Percentiles rank a stretch among this genome's conserved stretches.
Conservation (phyloP, 2,797 vertebrate genomes). For the Myiotriccus ornatus region DNA sequence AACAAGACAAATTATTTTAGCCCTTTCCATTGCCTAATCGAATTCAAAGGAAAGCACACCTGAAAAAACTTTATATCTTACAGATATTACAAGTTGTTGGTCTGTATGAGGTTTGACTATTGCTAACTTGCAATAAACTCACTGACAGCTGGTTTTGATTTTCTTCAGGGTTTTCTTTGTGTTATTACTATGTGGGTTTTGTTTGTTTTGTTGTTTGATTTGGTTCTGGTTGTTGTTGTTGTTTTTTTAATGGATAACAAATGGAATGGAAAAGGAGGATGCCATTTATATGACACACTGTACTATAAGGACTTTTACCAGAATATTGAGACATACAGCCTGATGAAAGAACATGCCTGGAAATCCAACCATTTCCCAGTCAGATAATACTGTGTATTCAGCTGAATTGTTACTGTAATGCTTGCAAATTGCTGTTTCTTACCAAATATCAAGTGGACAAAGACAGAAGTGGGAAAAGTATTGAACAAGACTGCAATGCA, state of each 20-base stretch:
- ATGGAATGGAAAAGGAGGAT: not conserved
- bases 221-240: not conserved
- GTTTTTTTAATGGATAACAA: not conserved
- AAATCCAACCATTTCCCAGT: not conserved
- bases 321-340: not conserved
- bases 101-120: not conserved
- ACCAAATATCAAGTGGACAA: not conserved
- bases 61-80: not conserved
- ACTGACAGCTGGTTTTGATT: not conserved
- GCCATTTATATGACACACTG: not conserved
- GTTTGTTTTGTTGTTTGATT: not conserved
- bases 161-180: not conserved
- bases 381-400: not conserved
- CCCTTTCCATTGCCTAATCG: not conserved
- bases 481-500: not conserved
- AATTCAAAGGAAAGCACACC: not conserved
- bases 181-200: not conserved
- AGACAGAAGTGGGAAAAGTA: not conserved
- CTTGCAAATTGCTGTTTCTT: not conserved
- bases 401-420: not conserved
- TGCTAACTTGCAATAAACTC: not conserved
- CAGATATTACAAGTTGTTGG: not conserved
- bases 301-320: not conserved
- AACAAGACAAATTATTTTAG: not conserved
- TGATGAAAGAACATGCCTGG: not conserved